A percentile compares a stretch with the other conserved stretches of the same genome.
Conservation (phyloP, 2,888 invertebrate genomes). For the Cerceris ruficornis region DNA sequence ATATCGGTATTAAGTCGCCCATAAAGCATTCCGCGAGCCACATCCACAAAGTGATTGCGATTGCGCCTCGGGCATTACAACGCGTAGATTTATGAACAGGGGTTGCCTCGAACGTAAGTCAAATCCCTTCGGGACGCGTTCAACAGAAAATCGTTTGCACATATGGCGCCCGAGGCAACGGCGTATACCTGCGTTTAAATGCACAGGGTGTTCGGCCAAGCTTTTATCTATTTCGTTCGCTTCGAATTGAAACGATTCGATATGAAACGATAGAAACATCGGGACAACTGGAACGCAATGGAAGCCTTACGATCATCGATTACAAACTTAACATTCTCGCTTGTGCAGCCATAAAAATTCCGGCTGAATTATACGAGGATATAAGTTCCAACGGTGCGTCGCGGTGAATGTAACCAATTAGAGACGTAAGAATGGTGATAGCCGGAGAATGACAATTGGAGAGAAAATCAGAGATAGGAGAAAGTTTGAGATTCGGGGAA, state of each 20-base stretch:
- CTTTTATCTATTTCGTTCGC: background rate
- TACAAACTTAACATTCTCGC: too few species aligned
- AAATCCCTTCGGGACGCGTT: slow-evolving; percentile 53
- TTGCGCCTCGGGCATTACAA: slow-evolving; percentile 53
- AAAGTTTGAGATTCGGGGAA: slow-evolving; percentile 11
- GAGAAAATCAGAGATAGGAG: background rate
- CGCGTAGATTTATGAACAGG: slow-evolving; percentile 60
- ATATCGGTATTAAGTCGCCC: slow-evolving; percentile 57
- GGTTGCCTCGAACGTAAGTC: slow-evolving; percentile 58
- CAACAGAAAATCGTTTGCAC: slow-evolving; percentile 55
- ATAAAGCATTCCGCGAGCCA: slow-evolving; percentile 54
- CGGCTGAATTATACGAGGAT: too few species aligned
- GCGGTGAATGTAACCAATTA: too few species aligned
- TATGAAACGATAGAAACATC: background rate
- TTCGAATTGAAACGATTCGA: background rate
- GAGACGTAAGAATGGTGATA: too few species aligned
- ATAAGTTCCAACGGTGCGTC: too few species aligned
- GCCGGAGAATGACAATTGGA: background rate
- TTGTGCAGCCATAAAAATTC: too few species aligned
- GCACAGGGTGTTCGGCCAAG: slow-evolving; percentile 29
- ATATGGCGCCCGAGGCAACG: slow-evolving; percentile 38
- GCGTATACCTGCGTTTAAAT: slow-evolving; percentile 11
- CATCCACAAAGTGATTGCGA: slow-evolving; percentile 61
- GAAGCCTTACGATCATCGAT: background rate
- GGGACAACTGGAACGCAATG: background rate